Evolutionary conservation across 2,888 invertebrate genomes (phyloP).

Genomic region (Pseudanteris insignis): DNA sequence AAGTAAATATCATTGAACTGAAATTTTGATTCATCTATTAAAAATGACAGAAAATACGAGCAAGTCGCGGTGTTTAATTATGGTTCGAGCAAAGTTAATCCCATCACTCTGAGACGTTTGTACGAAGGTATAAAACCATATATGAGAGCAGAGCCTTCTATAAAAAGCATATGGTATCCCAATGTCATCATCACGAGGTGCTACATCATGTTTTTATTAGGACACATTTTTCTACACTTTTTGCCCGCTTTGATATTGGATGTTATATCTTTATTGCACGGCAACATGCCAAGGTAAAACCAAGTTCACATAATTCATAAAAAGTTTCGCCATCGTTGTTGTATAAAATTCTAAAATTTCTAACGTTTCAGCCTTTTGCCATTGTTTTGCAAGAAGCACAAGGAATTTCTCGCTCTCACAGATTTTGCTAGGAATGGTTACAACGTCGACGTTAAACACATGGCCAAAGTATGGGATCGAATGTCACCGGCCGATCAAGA

Average conservation of each 20-base stretch:
- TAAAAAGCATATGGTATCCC: constrained; percentile 45
- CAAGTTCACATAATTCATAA: too few relatives aligned
- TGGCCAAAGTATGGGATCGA: constrained; percentile 46
- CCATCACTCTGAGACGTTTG: constrained; percentile 31
- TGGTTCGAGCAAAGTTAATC: constrained; percentile 80
- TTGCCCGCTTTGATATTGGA: constrained; percentile 52
- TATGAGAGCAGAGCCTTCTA: constrained; percentile 27
- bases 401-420: background rate
- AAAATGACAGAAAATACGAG: constrained; percentile 39
- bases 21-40: background rate
- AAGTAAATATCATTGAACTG: too few relatives aligned
- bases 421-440: constrained; percentile 35
- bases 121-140: constrained; percentile 15
- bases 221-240: constrained; percentile 49
- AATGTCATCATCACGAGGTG: constrained; percentile 15
- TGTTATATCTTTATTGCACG: constrained; percentile 37
- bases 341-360: background rate
- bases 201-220: constrained; percentile 27
- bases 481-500: constrained; percentile 49
- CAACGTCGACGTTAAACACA: constrained; percentile 46
- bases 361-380: constrained; percentile 2
- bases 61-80: constrained; percentile 79
- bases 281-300: constrained; percentile 53
- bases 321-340: background rate
- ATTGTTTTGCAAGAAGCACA: constrained; percentile 2